Conservation (phyloP, 2,888 invertebrate genomes). For the Pollenia labialis region DNA sequence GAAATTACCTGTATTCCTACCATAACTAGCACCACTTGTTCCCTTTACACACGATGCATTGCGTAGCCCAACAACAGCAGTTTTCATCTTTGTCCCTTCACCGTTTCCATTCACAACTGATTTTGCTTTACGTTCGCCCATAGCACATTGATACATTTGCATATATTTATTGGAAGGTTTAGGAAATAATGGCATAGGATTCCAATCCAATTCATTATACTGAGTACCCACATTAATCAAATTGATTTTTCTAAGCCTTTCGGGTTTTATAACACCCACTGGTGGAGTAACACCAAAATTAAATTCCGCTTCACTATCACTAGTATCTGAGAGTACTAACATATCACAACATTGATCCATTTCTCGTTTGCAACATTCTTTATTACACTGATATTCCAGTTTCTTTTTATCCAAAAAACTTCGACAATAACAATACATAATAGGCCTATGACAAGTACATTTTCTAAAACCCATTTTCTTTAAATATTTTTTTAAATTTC, state of each 20-base stretch:
- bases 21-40: slow-evolving; percentile 40
- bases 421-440: slow-evolving; percentile 81
- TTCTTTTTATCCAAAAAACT: slow-evolving; percentile 84
- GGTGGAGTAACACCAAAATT: slow-evolving; percentile 90
- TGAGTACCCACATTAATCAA: slow-evolving; percentile 87
- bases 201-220: slow-evolving; percentile 86
- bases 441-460: slow-evolving; percentile 85
- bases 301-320: slow-evolving; percentile 86
- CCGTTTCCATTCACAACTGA: slow-evolving; percentile 54
- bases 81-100: background rate
- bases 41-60: slow-evolving; percentile 32
- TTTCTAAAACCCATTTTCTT: slow-evolving; percentile 86
- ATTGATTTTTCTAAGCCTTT: slow-evolving; percentile 85
- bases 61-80: slow-evolving; percentile 6
- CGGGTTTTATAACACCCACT: slow-evolving; percentile 87
- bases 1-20: slow-evolving; percentile 11
- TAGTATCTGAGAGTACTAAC: slow-evolving; percentile 81
- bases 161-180: slow-evolving; percentile 78
- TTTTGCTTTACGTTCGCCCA: slow-evolving; percentile 75
- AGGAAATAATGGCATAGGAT: slow-evolving; percentile 76
- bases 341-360: slow-evolving; percentile 76
- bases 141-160: slow-evolving; percentile 78
- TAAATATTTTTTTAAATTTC: slow-evolving; percentile 85
- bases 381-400: slow-evolving; percentile 85
- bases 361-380: slow-evolving; percentile 81